A percentile compares a stretch with the other conserved stretches of the same genome.
These are phyloP conservation scores for Platygyra sinensis DNA, from an alignment of 64 coral and sea anemone genomes.

Conservation along the genomic window DNA sequence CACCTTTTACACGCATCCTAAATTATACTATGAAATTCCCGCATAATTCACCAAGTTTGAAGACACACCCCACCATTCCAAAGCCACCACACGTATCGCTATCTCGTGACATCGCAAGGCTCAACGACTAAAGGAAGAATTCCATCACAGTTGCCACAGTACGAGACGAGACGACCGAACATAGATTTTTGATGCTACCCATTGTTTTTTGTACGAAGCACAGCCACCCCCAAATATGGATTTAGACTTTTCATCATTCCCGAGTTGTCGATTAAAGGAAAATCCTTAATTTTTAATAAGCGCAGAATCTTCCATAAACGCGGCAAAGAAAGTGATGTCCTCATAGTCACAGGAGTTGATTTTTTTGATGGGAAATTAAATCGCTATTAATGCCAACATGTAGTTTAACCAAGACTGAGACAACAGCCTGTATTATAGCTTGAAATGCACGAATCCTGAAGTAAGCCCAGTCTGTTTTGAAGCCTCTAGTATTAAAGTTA, in stretches of 20 bases:
- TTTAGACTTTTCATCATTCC: too few relatives aligned
- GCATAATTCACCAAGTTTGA: background rate
- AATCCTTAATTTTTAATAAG: conserved; percentile 20
- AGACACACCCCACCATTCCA: conserved; percentile 10
- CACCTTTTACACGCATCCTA: conserved; percentile 48
- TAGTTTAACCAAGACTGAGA: conserved; percentile 22
- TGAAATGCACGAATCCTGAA: conserved; percentile 11
- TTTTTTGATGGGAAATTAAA: conserved; percentile 12
- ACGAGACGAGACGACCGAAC: conserved; percentile 17
- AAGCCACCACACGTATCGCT: conserved; percentile 31
- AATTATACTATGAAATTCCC: background rate
- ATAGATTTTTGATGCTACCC: conserved; percentile 35
- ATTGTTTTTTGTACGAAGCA: conserved; percentile 33
- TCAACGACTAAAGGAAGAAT: conserved; percentile 26
- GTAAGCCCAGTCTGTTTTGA: too few relatives aligned
- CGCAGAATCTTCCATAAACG: conserved; percentile 41
- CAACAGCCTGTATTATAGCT: conserved; percentile 37
- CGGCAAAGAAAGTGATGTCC: conserved; percentile 32
- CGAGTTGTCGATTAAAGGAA: conserved; percentile 11
- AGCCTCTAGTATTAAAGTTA: conserved; percentile 10
- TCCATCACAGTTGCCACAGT: conserved; percentile 12
- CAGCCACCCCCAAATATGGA: conserved; percentile 9
- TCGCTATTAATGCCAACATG: conserved; percentile 22
- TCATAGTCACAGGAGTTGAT: conserved; percentile 14
- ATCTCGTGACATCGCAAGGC: conserved; percentile 10